A percentile compares a stretch with the other conserved stretches of the same genome.
phyloP scores from a whole-genome alignment of 2,888 invertebrate species.

The Hirtodrosophila trivittata region DNA sequence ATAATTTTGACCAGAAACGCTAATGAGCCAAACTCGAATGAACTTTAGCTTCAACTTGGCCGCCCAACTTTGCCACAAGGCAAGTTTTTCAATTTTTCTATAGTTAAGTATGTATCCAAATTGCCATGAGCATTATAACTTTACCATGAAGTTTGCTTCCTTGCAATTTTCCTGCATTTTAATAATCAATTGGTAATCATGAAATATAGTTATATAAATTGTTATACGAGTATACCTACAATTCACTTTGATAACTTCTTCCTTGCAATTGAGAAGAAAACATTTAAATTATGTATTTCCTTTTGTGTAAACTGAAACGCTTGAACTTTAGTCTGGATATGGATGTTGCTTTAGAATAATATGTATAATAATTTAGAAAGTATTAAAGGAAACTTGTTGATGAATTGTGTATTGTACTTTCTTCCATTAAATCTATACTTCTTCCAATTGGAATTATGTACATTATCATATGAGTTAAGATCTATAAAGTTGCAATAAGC shows the following conservation, averaged over 20 bases:
- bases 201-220: constrained; percentile 16
- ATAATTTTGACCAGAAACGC: constrained; percentile 77
- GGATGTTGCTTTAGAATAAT: too few species aligned
- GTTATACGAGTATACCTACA: not conserved
- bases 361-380: too few species aligned
- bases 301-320: too few species aligned
- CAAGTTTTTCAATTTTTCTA: constrained; percentile 73
- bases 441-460: too few species aligned
- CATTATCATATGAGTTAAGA: too few species aligned
- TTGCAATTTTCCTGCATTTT: constrained; percentile 5
- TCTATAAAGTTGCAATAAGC: too few species aligned
- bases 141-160: constrained; percentile 26
- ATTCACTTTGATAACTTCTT: constrained; percentile 17
- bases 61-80: constrained; percentile 41
- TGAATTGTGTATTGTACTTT: too few species aligned
- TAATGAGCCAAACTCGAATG: constrained; percentile 69
- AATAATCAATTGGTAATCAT: constrained; percentile 42
- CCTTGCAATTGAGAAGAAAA: not conserved
- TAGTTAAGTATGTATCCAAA: constrained; percentile 30
- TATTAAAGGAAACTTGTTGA: too few species aligned
- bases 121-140: constrained; percentile 21
- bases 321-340: too few species aligned
- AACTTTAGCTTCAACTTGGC: constrained; percentile 58
- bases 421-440: too few species aligned
- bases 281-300: too few species aligned